phyloP scores from a whole-genome alignment of 2,888 invertebrate species.

The Amorpha juglandis region DNA sequence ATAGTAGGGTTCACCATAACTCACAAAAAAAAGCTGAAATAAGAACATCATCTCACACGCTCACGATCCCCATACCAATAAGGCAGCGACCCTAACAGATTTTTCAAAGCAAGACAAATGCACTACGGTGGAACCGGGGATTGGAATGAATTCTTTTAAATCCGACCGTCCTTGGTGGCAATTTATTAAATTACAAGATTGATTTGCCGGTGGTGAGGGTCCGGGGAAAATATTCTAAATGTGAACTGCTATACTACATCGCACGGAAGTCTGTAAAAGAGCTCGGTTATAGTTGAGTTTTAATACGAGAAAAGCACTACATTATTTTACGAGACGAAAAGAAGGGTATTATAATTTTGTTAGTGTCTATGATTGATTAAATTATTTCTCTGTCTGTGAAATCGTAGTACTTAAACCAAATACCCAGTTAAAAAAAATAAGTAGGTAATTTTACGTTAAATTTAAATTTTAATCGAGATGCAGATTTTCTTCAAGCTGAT shows the following conservation, averaged over 20 bases:
- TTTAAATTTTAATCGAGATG: no score
- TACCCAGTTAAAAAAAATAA: no score
- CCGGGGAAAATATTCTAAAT: slow-evolving; percentile 8
- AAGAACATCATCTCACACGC: neutral
- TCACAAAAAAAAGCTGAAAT: neutral
- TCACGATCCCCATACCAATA: slow-evolving; percentile 16
- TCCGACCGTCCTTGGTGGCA: slow-evolving; percentile 15
- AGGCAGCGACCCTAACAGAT: slow-evolving; percentile 18
- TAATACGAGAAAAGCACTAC: no score
- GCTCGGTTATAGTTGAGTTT: neutral
- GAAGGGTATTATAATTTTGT: no score
- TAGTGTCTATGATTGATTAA: no score
- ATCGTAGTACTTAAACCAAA: no score
- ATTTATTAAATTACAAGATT: slow-evolving; percentile 29
- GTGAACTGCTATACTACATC: neutral
- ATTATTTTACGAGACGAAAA: no score
- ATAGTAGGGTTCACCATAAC: neutral
- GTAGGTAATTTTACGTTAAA: no score
- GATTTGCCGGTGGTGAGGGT: slow-evolving; percentile 11
- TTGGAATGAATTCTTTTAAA: slow-evolving; percentile 29
- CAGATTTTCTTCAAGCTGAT: no score
- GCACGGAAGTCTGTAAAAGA: neutral
- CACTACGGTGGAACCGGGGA: slow-evolving; percentile 17
- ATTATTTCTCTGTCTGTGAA: no score
- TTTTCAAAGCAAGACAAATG: slow-evolving; percentile 26